A percentile compares a stretch with the other conserved stretches of the same genome.
phyloP scores from a whole-genome alignment of 2,797 vertebrate genomes.

The Sus cebifrons region DNA sequence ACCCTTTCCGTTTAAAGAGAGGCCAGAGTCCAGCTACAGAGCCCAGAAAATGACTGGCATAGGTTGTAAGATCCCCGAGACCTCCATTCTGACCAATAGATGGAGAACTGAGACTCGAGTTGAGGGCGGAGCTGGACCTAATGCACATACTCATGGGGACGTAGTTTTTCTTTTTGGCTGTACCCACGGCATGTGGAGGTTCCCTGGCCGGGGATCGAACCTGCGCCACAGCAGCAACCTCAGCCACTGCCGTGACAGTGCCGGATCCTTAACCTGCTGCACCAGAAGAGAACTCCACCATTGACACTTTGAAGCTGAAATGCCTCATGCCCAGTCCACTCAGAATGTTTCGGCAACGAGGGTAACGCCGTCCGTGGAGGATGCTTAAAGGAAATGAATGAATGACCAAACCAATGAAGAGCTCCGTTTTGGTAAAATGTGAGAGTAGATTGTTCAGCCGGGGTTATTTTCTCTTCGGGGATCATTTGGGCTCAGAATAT shows the following conservation, averaged over 20 bases:
- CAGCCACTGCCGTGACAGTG: too few relatives aligned
- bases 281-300: too few relatives aligned
- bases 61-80: not conserved
- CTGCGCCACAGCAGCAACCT: too few relatives aligned
- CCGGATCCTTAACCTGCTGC: too few relatives aligned
- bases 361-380: not conserved
- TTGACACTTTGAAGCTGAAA: not conserved
- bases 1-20: conserved; percentile 78
- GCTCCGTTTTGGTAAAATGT: conserved; percentile 20
- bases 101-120: not conserved
- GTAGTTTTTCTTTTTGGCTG: too few relatives aligned
- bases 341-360: not conserved
- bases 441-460: not conserved
- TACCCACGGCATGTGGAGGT: too few relatives aligned
- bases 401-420: not conserved
- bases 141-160: not conserved
- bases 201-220: too few relatives aligned
- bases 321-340: not conserved
- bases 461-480: not conserved
- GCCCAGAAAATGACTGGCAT: conserved; percentile 23
- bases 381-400: conserved; percentile 3
- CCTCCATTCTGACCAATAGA: not conserved
- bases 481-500: not conserved
- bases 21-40: conserved; percentile 22
- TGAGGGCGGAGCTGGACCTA: not conserved